Conservation (phyloP, 2,888 invertebrate species). For the Acanthosepion esculentum region DNA sequence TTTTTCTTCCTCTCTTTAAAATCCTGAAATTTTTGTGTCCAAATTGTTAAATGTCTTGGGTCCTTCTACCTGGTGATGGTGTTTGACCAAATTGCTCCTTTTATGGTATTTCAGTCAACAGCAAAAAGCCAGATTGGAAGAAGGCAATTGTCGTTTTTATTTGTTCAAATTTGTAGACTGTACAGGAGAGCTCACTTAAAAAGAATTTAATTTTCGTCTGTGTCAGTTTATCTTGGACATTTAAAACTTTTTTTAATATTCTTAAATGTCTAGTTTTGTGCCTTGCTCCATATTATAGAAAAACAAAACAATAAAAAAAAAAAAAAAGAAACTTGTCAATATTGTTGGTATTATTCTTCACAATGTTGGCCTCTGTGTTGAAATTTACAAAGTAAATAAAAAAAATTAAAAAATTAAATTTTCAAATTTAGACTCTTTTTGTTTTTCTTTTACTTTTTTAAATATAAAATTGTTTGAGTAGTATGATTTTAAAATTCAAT, state of each 20-base stretch:
- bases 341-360: background rate
- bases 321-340: background rate
- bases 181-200: background rate
- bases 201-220: background rate
- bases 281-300: slow-evolving; percentile 33
- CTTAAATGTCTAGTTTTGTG: slow-evolving; percentile 21
- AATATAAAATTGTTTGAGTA: no score
- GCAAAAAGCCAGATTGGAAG: background rate
- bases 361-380: background rate
- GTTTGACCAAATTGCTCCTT: background rate
- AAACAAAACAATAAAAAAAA: background rate
- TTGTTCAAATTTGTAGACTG: background rate
- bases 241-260: background rate
- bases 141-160: background rate
- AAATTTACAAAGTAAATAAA: background rate
- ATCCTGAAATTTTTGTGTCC: slow-evolving; percentile 1
- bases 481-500: no score
- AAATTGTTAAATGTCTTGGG: slow-evolving; percentile 3
- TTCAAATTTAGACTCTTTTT: background rate
- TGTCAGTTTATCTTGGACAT: background rate
- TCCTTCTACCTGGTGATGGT: background rate
- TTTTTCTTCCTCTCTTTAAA: background rate
- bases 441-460: background rate
- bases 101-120: background rate
- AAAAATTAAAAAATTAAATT: background rate